Evolutionary conservation across 2,888 invertebrate genomes (phyloP).

Genomic region (Melikaiella ostensackeni): DNA sequence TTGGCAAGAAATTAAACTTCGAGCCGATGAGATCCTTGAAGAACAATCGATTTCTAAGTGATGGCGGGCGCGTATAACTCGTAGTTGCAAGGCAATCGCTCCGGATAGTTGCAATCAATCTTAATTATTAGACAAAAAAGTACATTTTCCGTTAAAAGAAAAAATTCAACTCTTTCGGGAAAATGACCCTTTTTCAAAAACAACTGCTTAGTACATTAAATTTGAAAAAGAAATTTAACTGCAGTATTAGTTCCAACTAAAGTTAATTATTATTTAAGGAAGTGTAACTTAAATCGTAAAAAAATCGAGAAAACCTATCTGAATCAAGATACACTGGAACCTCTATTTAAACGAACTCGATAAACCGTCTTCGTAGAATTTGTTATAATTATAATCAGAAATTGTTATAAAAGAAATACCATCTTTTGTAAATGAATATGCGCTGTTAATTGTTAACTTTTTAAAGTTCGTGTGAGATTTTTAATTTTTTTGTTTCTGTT

Average conservation of each 20-base stretch:
- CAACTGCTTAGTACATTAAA: background rate
- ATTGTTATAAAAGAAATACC: background rate
- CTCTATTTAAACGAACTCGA: too few species aligned
- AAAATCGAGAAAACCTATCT: background rate
- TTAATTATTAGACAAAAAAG: conserved; percentile 49
- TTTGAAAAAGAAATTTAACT: background rate
- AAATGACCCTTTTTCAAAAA: background rate
- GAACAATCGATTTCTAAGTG: conserved; percentile 75
- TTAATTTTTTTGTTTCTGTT: too few species aligned
- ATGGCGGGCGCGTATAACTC: conserved; percentile 75
- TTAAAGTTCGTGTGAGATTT: background rate
- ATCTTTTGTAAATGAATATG: background rate
- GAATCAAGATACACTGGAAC: too few species aligned
- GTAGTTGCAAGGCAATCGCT: conserved; percentile 69
- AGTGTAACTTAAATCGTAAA: background rate
- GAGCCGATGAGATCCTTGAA: conserved; percentile 84
- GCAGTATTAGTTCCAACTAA: background rate
- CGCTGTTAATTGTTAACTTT: too few species aligned
- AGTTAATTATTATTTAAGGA: background rate
- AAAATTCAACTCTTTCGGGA: too few species aligned
- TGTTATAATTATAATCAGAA: too few species aligned
- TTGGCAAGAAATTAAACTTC: conserved; percentile 90
- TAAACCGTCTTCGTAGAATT: too few species aligned
- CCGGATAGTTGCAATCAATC: conserved; percentile 74
- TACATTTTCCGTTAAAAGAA: too few species aligned